These are phyloP conservation scores for Oligia latruncula DNA, from an alignment of 2,888 invertebrate species.

Conservation along the genomic window DNA sequence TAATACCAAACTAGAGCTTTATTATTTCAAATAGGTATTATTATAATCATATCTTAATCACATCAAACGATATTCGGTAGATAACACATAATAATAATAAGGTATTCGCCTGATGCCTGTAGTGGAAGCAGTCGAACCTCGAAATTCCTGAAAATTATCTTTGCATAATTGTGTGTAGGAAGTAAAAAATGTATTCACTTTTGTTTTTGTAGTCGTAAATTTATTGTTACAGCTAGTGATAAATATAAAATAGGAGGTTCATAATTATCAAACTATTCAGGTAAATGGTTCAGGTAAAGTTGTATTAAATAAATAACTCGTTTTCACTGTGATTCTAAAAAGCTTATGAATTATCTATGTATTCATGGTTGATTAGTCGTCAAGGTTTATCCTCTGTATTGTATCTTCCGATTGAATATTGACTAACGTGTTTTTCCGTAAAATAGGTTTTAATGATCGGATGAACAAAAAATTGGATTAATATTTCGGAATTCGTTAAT, in stretches of 20 bases:
- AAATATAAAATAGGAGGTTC: background rate
- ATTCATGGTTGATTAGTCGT: background rate
- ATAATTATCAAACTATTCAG: background rate
- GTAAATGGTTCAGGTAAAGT: background rate
- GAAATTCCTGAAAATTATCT: background rate
- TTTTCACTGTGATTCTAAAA: background rate
- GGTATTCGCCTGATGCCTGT: background rate
- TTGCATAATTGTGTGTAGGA: background rate
- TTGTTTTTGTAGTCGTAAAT: background rate
- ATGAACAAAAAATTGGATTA: too few species aligned
- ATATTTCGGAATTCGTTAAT: too few species aligned
- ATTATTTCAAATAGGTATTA: background rate
- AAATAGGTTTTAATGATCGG: background rate
- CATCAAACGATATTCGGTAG: background rate
- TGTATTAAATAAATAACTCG: background rate
- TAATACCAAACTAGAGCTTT: too few species aligned
- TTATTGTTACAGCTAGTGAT: background rate
- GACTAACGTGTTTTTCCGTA: background rate
- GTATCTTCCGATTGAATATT: background rate
- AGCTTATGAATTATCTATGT: background rate
- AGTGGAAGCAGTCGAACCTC: background rate
- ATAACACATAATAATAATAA: background rate
- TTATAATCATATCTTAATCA: background rate
- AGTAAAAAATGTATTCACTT: background rate
- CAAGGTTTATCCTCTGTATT: background rate